Conservation (phyloP, 2,888 invertebrate species). For the Enchytraeus crypticus region DNA sequence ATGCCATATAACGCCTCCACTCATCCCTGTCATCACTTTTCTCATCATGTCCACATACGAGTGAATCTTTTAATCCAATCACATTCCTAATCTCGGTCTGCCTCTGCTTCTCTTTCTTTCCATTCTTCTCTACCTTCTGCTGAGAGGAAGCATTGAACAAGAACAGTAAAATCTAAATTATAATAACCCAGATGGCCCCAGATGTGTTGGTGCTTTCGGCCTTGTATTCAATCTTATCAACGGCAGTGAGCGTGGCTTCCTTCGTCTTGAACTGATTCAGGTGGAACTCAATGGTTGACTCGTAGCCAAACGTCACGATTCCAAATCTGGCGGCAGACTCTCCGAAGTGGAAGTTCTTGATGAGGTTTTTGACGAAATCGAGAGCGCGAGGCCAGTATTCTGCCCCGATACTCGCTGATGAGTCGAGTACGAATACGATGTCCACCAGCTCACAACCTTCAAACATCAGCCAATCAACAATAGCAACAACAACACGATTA, state of each 20-base stretch:
- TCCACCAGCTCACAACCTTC: constrained; percentile 6
- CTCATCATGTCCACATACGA: too few relatives aligned
- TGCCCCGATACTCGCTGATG: constrained; percentile 17
- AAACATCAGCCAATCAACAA: too few relatives aligned
- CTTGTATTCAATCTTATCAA: constrained; percentile 12
- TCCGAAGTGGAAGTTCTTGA: constrained; percentile 11
- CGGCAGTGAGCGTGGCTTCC: constrained; percentile 3
- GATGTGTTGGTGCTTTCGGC: constrained; percentile 18
- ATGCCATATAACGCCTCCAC: too few relatives aligned
- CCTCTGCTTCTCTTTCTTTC: too few relatives aligned
- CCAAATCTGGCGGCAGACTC: constrained; percentile 10
- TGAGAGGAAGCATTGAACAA: too few relatives aligned
- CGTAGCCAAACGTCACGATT: constrained; percentile 15
- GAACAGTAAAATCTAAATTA: too few relatives aligned
- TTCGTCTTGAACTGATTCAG: constrained; percentile 9
- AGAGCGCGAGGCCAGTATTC: constrained; percentile 7
- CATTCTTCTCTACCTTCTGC: too few relatives aligned
- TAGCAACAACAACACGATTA: too few relatives aligned
- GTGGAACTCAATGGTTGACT: constrained; percentile 14
- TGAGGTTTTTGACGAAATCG: constrained; percentile 11
- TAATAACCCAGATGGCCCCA: constrained; percentile 15
- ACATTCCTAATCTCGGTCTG: too few relatives aligned
- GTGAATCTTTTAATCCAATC: too few relatives aligned
- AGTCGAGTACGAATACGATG: constrained; percentile 20
- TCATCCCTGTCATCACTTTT: too few relatives aligned